A percentile compares a stretch with the other conserved stretches of the same genome.
phyloP scores from a whole-genome alignment of 2,888 invertebrate species.

The Drosophila quinaria region DNA sequence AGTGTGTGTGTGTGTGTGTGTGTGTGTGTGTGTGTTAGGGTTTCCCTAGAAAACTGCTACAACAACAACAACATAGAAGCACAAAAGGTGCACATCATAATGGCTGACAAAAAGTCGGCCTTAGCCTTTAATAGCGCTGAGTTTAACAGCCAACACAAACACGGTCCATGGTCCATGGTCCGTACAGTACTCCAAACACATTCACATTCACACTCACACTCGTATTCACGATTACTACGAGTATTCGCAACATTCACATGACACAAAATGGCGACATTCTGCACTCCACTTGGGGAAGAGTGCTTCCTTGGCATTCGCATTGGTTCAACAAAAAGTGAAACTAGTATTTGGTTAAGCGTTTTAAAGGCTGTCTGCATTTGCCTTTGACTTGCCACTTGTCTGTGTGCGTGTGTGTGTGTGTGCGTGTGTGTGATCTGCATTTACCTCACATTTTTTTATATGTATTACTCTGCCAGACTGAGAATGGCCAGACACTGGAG shows the following conservation, averaged over 20 bases:
- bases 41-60: constrained; percentile 78
- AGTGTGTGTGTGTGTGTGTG: constrained; percentile 38
- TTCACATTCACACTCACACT: constrained; percentile 37
- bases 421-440: constrained; percentile 26
- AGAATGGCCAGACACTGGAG: constrained; percentile 10
- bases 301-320: constrained; percentile 70
- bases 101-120: constrained; percentile 82
- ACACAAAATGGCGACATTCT: constrained; percentile 73
- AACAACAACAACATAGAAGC: constrained; percentile 42
- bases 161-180: constrained; percentile 43
- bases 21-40: constrained; percentile 54
- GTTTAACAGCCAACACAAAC: constrained; percentile 81
- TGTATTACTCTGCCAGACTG: not conserved
- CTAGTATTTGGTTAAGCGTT: constrained; percentile 79
- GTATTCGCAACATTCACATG: constrained; percentile 40
- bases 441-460: constrained; percentile 18
- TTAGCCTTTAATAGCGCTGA: constrained; percentile 80
- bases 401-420: too few species aligned
- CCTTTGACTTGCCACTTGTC: constrained; percentile 14
- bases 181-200: constrained; percentile 47
- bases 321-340: constrained; percentile 69
- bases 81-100: constrained; percentile 80
- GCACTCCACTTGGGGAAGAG: constrained; percentile 60
- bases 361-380: constrained; percentile 68
- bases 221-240: constrained; percentile 35